phyloP scores from a whole-genome alignment of 2,888 invertebrate genomes.

The Apodemia zela region DNA sequence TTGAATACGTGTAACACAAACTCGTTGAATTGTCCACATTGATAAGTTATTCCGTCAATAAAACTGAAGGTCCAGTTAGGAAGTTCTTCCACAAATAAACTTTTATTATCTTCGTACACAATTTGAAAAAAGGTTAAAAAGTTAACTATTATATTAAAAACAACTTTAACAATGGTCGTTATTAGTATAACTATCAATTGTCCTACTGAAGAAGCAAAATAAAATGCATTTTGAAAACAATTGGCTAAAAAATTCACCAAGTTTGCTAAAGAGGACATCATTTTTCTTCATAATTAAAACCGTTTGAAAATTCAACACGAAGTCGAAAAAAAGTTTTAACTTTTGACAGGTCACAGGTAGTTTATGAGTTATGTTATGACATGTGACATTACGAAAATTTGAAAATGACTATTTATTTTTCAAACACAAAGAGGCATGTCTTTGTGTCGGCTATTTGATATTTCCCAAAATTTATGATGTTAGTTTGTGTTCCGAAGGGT shows the following conservation, averaged over 20 bases:
- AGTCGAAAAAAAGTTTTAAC: background rate
- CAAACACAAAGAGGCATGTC: too few species aligned
- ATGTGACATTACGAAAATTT: too few species aligned
- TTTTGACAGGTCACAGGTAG: background rate
- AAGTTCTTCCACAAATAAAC: constrained; percentile 61
- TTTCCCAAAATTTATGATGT: too few species aligned
- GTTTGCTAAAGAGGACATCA: constrained; percentile 63
- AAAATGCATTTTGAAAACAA: constrained; percentile 49
- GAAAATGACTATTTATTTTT: too few species aligned
- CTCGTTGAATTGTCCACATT: constrained; percentile 38
- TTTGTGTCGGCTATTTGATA: too few species aligned
- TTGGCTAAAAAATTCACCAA: constrained; percentile 51
- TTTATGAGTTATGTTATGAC: too few species aligned
- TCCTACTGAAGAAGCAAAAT: constrained; percentile 56
- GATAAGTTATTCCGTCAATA: constrained; percentile 29
- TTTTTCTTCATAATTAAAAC: constrained; percentile 37
- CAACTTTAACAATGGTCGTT: constrained; percentile 41
- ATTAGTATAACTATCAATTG: constrained; percentile 54
- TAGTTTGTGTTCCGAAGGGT: too few species aligned
- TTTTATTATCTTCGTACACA: constrained; percentile 66
- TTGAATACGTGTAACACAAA: constrained; percentile 37
- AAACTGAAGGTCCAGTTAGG: constrained; percentile 39
- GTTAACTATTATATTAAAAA: constrained; percentile 40
- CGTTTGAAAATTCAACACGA: background rate
- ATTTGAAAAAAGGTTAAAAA: constrained; percentile 57